Conservation (phyloP, 2,113 vertebrate genomes). For the Perognathus longimembris region DNA sequence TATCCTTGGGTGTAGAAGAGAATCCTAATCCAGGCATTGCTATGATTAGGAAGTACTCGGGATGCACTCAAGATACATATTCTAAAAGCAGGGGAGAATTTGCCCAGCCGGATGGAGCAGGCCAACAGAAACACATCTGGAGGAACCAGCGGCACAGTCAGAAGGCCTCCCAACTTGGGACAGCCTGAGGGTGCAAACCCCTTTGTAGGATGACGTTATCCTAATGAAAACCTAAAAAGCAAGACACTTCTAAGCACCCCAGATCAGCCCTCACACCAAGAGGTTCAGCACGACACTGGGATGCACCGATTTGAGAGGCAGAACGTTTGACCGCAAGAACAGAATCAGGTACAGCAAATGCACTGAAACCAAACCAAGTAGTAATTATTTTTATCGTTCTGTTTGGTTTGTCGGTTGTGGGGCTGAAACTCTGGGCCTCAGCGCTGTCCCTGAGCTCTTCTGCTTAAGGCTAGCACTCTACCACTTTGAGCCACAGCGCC, state of each 20-base stretch:
- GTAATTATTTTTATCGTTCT: neutral
- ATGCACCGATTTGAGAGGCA: neutral
- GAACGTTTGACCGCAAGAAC: constrained; percentile 4
- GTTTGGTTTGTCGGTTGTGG: no score
- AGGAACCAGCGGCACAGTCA: neutral
- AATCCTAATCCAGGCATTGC: neutral
- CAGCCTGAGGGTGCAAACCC: neutral
- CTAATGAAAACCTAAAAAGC: constrained; percentile 24
- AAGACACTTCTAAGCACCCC: neutral
- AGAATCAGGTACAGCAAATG: constrained; percentile 29
- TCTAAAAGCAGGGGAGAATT: constrained; percentile 4
- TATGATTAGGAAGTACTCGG: neutral
- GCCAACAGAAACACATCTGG: neutral
- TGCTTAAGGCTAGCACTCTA: no score
- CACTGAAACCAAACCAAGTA: constrained; percentile 27
- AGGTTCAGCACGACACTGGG: neutral
- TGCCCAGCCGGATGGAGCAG: no score
- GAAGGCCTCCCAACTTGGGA: no score
- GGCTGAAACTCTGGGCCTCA: no score
- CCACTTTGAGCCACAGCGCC: no score
- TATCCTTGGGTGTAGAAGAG: neutral
- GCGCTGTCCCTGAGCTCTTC: no score
- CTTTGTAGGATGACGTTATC: neutral
- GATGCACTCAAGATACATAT: neutral
- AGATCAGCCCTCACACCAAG: neutral